Base-by-base conservation (phyloP, 1,140 invertebrate species). In the Drosophila suzukii region DNA sequence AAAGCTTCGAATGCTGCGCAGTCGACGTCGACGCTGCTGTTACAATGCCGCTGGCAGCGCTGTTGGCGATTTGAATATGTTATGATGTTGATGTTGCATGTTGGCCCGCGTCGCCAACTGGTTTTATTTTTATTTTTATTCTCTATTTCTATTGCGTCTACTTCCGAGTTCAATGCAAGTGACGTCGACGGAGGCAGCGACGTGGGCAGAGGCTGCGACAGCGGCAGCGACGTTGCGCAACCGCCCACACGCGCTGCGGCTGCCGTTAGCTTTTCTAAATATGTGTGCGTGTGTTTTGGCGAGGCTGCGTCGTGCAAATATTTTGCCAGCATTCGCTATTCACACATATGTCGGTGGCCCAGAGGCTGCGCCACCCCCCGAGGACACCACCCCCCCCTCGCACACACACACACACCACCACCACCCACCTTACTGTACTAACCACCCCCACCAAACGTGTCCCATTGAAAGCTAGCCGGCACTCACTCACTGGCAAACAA, bases 91-190 rank as follows among this genome's bases (percentile, higher is more conserved):
- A 58, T 59, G 72, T 75, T 79, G 72, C 77, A 81, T 85, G 81
- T 67, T 83, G 55, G 67, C 55, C 63, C 53, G 50, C 63, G 56
- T 49, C 61, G 75, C 53, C 77, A 82, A 86, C 83, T 86, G 83
- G 83, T 86, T 86, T 86, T 65, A 46, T 65, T 79, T 73, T 86
- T 65, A 44, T 65, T 75, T 73, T 61, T 67, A 86, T 88, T 86
- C 83, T 86, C 83, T 88, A 86, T 71, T 86, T 88, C 83, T 77
- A 86, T 79, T 86, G 83, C 83, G 83, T 83, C 81, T 88, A 86
- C 83, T 86, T 86, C 83, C 83, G 83, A 86, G 83, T 86, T 86
- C 83, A 80, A 88, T 86, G 83, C 79, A 86, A 81, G 72, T 58
- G 54, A 13, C 41, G 65, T 46, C 41, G 56, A 20, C 36, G 34